Conservation (phyloP, 2,113 vertebrate genomes). For the Pyrgilauda ruficollis region DNA sequence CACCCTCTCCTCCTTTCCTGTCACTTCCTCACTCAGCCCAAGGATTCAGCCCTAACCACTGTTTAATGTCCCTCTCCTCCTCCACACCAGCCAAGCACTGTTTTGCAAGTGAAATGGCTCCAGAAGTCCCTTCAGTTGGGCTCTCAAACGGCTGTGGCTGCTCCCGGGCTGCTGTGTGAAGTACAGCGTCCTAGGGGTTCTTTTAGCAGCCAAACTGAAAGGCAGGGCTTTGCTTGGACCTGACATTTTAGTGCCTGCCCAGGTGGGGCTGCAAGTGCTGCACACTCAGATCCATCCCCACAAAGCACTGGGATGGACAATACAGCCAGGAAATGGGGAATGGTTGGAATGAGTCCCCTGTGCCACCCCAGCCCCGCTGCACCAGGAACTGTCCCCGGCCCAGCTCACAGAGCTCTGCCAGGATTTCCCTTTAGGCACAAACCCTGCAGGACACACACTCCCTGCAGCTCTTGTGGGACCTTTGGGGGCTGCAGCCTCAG, state of each 20-base stretch:
- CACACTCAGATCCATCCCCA: background rate
- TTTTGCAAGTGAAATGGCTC: background rate
- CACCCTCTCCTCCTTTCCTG: background rate
- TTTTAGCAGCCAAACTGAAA: background rate
- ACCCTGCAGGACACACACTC: background rate
- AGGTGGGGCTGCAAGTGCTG: background rate
- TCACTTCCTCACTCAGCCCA: background rate
- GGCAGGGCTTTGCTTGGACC: background rate
- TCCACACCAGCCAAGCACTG: background rate
- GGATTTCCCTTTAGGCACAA: background rate
- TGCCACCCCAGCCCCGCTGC: background rate
- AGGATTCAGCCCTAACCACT: background rate
- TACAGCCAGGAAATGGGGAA: background rate
- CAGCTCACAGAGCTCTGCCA: background rate
- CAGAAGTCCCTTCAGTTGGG: background rate
- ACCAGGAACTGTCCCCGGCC: accelerated
- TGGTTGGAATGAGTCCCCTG: background rate
- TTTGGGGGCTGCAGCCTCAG: background rate
- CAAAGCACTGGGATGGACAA: background rate
- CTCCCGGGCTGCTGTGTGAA: background rate
- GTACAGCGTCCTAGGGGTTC: background rate
- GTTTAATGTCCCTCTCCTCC: background rate
- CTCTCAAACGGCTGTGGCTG: background rate
- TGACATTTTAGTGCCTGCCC: background rate
- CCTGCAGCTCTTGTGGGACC: accelerated